Evolutionary conservation across 2,888 invertebrate species (phyloP).

Genomic region (Harpalus rufipes): DNA sequence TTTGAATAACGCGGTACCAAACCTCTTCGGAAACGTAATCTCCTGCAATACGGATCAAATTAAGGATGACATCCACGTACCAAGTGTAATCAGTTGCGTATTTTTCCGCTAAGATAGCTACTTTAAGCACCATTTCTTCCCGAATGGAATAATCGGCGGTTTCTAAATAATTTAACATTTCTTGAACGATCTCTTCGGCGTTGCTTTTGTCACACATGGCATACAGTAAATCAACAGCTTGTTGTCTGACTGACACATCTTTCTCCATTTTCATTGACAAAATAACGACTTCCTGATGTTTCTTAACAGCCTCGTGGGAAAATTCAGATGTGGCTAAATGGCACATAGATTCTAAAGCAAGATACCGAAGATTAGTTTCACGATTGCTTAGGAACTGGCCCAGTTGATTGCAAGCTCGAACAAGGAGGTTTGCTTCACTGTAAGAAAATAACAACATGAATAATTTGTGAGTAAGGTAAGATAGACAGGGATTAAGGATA

Average conservation of each 20-base stretch:
- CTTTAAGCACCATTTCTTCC: constrained; percentile 99
- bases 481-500: background rate
- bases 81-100: constrained; percentile 99
- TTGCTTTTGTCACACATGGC: constrained; percentile 99
- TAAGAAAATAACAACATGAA: constrained; percentile 68
- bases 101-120: constrained; percentile 99
- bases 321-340: constrained; percentile 99
- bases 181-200: constrained; percentile 99
- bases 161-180: constrained; percentile 99
- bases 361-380: constrained; percentile 98
- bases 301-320: constrained; percentile 99
- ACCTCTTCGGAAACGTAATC: constrained; percentile 99
- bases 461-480: background rate
- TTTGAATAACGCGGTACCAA: constrained; percentile 99
- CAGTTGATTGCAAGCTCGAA: constrained; percentile 98
- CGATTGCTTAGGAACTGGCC: constrained; percentile 98
- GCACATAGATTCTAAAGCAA: constrained; percentile 99
- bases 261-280: constrained; percentile 99
- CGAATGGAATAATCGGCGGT: constrained; percentile 99
- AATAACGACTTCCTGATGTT: constrained; percentile 99
- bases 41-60: constrained; percentile 99
- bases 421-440: constrained; percentile 96
- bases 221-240: constrained; percentile 98
- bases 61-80: constrained; percentile 98
- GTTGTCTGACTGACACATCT: constrained; percentile 98